phyloP scores from a whole-genome alignment of 2,797 vertebrate genomes.

The Austrolebias charrua region DNA sequence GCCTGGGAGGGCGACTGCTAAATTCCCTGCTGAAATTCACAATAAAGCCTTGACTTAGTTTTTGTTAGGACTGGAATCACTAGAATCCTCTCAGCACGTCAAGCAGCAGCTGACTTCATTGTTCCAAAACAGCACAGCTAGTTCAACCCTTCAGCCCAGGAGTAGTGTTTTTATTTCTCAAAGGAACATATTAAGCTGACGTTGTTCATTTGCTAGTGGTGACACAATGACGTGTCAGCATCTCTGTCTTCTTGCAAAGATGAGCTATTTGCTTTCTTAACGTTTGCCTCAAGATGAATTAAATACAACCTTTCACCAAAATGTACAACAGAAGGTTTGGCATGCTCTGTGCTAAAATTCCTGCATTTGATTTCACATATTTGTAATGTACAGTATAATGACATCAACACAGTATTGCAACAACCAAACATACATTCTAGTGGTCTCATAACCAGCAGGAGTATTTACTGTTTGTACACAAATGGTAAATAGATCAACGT shows the following conservation, averaged over 20 bases:
- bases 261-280: slow-evolving; percentile 10
- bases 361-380: too few species aligned
- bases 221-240: slow-evolving; percentile 13
- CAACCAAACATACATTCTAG: too few species aligned
- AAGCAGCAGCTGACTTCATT: slow-evolving; percentile 46
- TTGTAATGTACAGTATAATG: too few species aligned
- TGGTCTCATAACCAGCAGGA: too few species aligned
- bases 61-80: slow-evolving; percentile 61
- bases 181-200: slow-evolving; percentile 23
- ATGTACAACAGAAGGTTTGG: background rate
- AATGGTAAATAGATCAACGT: too few species aligned
- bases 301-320: slow-evolving; percentile 1
- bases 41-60: slow-evolving; percentile 62
- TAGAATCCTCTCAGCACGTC: slow-evolving; percentile 54
- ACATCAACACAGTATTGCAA: too few species aligned
- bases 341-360: too few species aligned
- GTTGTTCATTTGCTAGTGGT: slow-evolving; percentile 38
- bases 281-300: slow-evolving; percentile 5
- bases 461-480: too few species aligned
- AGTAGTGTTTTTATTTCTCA: slow-evolving; percentile 27
- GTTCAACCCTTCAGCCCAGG: slow-evolving; percentile 18
- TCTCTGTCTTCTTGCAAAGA: slow-evolving; percentile 9
- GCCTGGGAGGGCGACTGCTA: slow-evolving; percentile 43
- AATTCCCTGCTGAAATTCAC: slow-evolving; percentile 57
- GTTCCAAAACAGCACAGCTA: slow-evolving; percentile 56